Percentiles rank a stretch among this genome's conserved stretches.
Evolutionary conservation across 2,888 invertebrate species (phyloP).

Genomic region (Sesamia inferens): DNA sequence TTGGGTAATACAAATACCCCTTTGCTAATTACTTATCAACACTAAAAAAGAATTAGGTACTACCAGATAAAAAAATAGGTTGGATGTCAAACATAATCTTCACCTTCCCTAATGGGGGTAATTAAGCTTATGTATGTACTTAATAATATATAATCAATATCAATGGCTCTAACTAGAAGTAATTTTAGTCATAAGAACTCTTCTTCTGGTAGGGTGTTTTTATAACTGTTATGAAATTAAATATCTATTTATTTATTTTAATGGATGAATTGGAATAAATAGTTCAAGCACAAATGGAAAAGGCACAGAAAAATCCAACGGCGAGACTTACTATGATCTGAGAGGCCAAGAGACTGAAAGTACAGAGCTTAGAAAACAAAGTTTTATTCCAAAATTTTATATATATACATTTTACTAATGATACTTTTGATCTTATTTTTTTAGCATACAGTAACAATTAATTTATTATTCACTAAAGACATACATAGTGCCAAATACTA

Average conservation of each 20-base stretch:
- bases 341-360: constrained; percentile 51
- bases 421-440: constrained; percentile 25
- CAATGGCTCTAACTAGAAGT: constrained; percentile 27
- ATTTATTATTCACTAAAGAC: constrained; percentile 1
- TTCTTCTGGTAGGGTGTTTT: constrained; percentile 9
- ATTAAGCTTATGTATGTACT: constrained; percentile 5
- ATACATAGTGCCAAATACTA: constrained; percentile 38
- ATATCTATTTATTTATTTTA: constrained; percentile 8
- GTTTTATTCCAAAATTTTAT: constrained; percentile 17
- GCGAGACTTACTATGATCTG: constrained; percentile 22
- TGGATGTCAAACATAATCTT: constrained; percentile 7
- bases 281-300: constrained; percentile 22
- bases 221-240: not conserved
- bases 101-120: not conserved
- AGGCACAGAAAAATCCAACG: constrained; percentile 11
- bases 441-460: constrained; percentile 11
- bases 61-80: constrained; percentile 4
- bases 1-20: not conserved
- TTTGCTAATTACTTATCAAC: constrained; percentile 9
- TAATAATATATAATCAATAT: constrained; percentile 22
- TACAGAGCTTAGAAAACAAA: constrained; percentile 42
- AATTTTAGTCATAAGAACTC: constrained; percentile 26
- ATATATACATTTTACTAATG: constrained; percentile 7
- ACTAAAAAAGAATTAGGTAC: not conserved
- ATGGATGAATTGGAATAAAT: not conserved